Percentiles rank a stretch among this genome's conserved stretches.
Conservation (phyloP, 2,113 vertebrate genomes). For the Pterocles orientalis region DNA sequence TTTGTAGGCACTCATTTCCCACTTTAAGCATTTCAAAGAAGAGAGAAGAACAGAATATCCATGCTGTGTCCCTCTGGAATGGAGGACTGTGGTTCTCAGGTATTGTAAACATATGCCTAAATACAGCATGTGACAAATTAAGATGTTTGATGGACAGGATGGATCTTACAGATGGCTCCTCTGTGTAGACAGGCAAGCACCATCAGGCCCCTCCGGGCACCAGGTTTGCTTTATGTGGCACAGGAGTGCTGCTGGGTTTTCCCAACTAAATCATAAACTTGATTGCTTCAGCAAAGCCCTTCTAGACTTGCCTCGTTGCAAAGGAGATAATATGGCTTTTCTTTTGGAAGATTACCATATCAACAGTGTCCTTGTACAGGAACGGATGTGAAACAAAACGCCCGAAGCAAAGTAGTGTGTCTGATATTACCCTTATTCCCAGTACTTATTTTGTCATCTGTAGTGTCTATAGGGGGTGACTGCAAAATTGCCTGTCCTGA, state of each 20-base stretch:
- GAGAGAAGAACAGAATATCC: not conserved
- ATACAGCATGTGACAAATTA: accelerated
- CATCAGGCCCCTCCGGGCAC: not conserved
- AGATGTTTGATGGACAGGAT: not conserved
- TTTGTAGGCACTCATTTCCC: not conserved
- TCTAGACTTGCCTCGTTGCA: not conserved
- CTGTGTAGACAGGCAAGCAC: not conserved
- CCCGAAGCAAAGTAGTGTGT: not conserved
- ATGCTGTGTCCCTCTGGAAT: not conserved
- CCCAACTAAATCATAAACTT: not conserved
- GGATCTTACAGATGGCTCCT: not conserved
- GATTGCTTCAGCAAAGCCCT: not conserved
- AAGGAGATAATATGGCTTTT: not conserved
- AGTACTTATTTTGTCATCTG: not conserved
- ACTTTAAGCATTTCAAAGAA: not conserved
- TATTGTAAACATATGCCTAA: not conserved
- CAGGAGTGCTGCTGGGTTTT: not conserved
- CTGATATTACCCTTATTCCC: not conserved
- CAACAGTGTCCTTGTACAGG: not conserved
- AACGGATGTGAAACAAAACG: not conserved
- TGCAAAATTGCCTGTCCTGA: not conserved
- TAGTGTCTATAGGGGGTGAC: not conserved
- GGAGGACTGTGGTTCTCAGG: not conserved
- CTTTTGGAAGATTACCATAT: not conserved
- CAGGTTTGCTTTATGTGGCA: not conserved